phyloP scores from a whole-genome alignment of 1,140 invertebrate species.

The Steinernema khuongi region DNA sequence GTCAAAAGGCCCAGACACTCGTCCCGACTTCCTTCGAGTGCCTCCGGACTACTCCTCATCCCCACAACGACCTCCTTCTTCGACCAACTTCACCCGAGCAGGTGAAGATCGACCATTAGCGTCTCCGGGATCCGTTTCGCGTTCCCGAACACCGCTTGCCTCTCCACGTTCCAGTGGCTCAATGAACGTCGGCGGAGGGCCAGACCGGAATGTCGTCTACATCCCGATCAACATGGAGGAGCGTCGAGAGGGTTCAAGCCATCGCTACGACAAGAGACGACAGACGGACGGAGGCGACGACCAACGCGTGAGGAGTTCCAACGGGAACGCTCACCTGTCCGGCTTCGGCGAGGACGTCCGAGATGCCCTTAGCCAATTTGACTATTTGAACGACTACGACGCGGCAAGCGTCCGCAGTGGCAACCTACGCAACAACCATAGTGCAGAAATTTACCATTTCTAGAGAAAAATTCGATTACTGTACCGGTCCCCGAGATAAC shows the following conservation, averaged over 20 bases:
- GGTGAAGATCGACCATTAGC: not conserved
- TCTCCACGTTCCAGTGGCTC: not conserved
- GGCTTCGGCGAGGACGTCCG: constrained; percentile 34
- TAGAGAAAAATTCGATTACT: not conserved
- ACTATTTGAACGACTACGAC: constrained; percentile 40
- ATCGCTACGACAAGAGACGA: not conserved
- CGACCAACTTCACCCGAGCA: not conserved
- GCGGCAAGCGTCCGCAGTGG: not conserved
- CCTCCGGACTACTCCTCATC: not conserved
- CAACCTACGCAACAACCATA: not conserved
- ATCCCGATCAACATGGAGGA: constrained; percentile 40
- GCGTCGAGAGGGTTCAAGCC: constrained; percentile 12
- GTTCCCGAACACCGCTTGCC: not conserved
- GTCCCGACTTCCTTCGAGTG: not conserved
- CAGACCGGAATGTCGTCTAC: constrained; percentile 38
- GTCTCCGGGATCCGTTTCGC: not conserved
- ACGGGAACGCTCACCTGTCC: not conserved
- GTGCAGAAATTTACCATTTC: not conserved
- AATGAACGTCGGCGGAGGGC: constrained; percentile 4
- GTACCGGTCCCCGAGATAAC: too few relatives aligned
- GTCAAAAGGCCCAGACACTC: constrained; percentile 22
- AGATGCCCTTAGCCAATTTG: constrained; percentile 36
- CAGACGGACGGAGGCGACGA: not conserved
- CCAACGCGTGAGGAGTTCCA: not conserved
- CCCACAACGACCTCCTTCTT: not conserved